Evolutionary conservation across 2,797 vertebrate genomes (phyloP).

Genomic region (Naso thynnoides): DNA sequence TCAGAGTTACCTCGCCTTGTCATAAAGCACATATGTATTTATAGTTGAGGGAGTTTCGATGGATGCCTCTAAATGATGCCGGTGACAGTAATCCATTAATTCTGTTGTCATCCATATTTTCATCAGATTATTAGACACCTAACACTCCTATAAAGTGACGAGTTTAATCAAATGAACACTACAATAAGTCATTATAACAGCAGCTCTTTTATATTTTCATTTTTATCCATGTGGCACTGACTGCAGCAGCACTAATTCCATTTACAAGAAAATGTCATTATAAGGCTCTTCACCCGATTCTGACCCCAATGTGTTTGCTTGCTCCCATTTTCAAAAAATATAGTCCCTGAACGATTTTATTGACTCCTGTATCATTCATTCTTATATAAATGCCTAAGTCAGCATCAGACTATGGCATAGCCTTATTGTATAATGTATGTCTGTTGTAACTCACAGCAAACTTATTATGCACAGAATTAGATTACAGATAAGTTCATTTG

Average conservation of each 20-base stretch:
- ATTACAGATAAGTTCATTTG: background rate
- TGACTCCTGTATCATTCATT: conserved; percentile 4
- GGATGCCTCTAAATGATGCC: conserved; percentile 9
- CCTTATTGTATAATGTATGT: background rate
- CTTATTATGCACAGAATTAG: background rate
- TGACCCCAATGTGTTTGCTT: conserved; percentile 40
- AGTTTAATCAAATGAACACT: conserved; percentile 41
- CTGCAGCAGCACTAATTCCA: conserved; percentile 21
- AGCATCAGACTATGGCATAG: background rate
- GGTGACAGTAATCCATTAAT: background rate
- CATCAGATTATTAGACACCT: conserved; percentile 12
- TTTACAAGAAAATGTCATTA: conserved; percentile 21
- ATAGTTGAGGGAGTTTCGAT: conserved; percentile 22
- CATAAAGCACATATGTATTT: conserved; percentile 29
- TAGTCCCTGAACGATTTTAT: background rate
- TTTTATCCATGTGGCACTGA: background rate
- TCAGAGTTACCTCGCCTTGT: conserved; percentile 23
- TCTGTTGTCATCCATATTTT: conserved; percentile 23
- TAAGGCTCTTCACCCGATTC: conserved; percentile 35
- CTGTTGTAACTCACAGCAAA: background rate
- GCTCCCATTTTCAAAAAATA: conserved; percentile 6
- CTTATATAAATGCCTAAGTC: conserved; percentile 1
- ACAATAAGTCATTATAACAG: conserved; percentile 6
- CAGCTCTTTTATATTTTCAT: conserved; percentile 28
- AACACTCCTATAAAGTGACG: conserved; percentile 9